Percentiles rank a stretch among this genome's conserved stretches.
Conservation (phyloP, 2,113 vertebrate species). For the Chaetura pelagica region DNA sequence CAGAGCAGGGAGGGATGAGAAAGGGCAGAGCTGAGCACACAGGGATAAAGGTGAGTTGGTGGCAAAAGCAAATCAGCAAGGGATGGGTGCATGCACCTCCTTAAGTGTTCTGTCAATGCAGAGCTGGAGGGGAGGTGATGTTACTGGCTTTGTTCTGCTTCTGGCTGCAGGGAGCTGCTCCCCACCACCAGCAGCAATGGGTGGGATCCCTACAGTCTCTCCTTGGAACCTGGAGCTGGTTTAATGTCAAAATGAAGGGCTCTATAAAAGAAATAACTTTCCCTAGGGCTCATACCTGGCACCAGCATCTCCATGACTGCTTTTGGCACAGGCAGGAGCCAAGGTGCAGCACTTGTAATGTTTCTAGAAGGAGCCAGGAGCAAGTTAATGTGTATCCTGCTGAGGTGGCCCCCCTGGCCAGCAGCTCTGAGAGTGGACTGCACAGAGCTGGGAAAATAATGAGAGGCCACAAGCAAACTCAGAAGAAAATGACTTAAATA, state of each 20-base stretch:
- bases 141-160: not conserved
- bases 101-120: not conserved
- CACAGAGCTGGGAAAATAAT: not conserved
- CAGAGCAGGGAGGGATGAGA: not conserved
- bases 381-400: not conserved
- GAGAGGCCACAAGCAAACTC: not conserved
- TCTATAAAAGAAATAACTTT: not conserved
- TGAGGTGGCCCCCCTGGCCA: fast-evolving
- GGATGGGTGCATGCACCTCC: not conserved
- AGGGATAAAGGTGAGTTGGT: not conserved
- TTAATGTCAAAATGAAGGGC: not conserved
- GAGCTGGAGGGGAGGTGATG: not conserved
- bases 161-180: not conserved
- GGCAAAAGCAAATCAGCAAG: not conserved
- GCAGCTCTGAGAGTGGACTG: not conserved
- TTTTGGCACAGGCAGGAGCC: not conserved
- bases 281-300: not conserved
- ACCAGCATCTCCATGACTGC: not conserved
- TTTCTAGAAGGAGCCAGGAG: not conserved
- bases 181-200: not conserved
- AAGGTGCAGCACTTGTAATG: fast-evolving
- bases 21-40: not conserved
- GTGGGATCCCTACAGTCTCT: fast-evolving
- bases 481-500: not conserved
- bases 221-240: not conserved